phyloP scores from a whole-genome alignment of 2,888 invertebrate genomes.

The Cinara cedri region DNA sequence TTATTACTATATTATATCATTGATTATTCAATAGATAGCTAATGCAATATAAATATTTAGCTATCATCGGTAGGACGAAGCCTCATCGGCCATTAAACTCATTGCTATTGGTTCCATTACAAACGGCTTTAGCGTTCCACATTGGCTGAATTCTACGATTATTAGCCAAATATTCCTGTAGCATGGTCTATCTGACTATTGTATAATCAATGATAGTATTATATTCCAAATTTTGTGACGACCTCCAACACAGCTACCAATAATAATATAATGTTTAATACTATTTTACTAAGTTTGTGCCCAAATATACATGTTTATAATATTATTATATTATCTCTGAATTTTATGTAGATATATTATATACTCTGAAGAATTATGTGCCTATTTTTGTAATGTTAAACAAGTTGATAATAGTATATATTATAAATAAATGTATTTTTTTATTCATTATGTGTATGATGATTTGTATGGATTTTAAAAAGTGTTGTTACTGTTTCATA shows the following conservation, averaged over 20 bases:
- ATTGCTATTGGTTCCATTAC: no score
- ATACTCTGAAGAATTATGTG: constrained; percentile 34
- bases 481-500: no score
- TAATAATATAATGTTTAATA: not conserved
- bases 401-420: constrained; percentile 17
- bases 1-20: not conserved
- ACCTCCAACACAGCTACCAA: not conserved
- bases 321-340: not conserved
- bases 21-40: not conserved
- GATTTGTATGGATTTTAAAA: no score
- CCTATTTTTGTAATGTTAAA: constrained; percentile 47
- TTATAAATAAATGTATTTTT: constrained; percentile 45
- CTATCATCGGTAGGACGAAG: no score
- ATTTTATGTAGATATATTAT: constrained; percentile 8
- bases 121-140: no score
- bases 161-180: no score
- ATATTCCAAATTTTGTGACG: no score
- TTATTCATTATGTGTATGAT: constrained; percentile 3
- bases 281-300: constrained; percentile 5
- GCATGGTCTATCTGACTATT: no score
- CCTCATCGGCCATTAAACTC: no score
- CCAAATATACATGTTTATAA: no score
- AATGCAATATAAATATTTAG: not conserved
- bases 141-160: no score
- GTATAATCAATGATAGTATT: no score